Evolutionary conservation across 2,888 invertebrate genomes (phyloP).

Genomic region (Erebia ligea): DNA sequence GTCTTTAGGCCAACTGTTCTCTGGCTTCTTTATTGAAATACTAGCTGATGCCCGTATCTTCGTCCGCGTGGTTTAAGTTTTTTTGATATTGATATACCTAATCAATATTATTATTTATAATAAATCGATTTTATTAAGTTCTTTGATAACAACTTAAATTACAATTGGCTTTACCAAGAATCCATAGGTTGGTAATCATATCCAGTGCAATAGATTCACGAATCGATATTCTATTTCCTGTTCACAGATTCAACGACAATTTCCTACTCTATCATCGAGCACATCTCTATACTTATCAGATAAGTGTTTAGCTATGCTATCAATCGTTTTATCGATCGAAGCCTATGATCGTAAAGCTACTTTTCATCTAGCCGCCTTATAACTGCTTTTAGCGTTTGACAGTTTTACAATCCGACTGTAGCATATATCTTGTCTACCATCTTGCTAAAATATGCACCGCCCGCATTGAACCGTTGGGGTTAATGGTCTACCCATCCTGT

Average conservation of each 20-base stretch:
- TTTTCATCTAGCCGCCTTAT: slow-evolving; percentile 38
- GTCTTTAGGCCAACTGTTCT: slow-evolving; percentile 37
- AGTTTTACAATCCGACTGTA: slow-evolving; percentile 23
- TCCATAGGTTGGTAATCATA: background rate
- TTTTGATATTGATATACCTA: no score
- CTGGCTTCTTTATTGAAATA: slow-evolving; percentile 36
- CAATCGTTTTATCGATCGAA: slow-evolving; percentile 36
- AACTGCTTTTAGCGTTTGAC: slow-evolving; percentile 23
- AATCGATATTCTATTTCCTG: slow-evolving; percentile 18
- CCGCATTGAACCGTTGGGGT: slow-evolving; percentile 34
- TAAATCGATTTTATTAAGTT: no score
- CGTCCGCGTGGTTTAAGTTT: no score
- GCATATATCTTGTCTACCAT: slow-evolving; percentile 19
- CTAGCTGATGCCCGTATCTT: no score
- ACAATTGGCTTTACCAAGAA: background rate
- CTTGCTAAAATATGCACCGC: slow-evolving; percentile 32
- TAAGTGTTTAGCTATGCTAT: slow-evolving; percentile 30
- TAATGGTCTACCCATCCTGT: slow-evolving; percentile 35
- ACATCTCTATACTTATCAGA: slow-evolving; percentile 23
- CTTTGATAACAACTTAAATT: background rate
- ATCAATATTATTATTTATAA: no score
- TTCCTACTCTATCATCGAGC: slow-evolving; percentile 15
- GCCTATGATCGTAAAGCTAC: slow-evolving; percentile 34
- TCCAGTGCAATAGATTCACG: slow-evolving; percentile 13
- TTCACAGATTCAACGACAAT: slow-evolving; percentile 19